Evolutionary conservation across 2,797 vertebrate species (phyloP).

Genomic region (Prionace glauca): DNA sequence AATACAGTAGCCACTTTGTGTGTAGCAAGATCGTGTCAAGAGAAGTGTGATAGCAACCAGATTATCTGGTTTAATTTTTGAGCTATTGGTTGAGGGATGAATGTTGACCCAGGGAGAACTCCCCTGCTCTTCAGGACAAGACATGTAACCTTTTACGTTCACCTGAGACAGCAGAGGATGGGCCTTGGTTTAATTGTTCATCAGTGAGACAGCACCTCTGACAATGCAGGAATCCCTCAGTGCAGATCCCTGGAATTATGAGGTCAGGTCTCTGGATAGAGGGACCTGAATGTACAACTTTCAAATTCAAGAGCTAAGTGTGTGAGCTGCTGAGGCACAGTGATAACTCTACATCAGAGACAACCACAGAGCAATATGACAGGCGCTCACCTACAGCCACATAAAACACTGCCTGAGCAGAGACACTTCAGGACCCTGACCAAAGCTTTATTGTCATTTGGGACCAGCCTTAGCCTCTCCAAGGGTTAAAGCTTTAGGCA

Average conservation of each 20-base stretch:
- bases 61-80: not conserved
- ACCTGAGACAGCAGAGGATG: not conserved
- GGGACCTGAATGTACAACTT: not conserved
- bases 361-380: not conserved
- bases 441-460: not conserved
- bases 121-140: not conserved
- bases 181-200: not conserved
- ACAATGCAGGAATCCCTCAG: not conserved
- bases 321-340: not conserved
- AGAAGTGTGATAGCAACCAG: not conserved
- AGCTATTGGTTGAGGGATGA: not conserved
- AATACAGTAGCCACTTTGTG: not conserved
- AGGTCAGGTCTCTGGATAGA: not conserved
- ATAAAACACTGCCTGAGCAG: not conserved
- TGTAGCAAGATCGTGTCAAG: not conserved
- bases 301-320: not conserved
- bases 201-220: not conserved
- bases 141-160: not conserved
- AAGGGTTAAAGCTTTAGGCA: not conserved
- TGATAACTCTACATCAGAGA: not conserved
- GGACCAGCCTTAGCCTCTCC: too few species aligned
- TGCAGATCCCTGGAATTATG: not conserved
- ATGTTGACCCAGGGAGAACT: not conserved
- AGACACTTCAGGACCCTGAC: not conserved
- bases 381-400: not conserved